These are phyloP conservation scores for Tragelaphus buxtoni DNA, from an alignment of 2,113 vertebrate genomes.

Conservation along the genomic window DNA sequence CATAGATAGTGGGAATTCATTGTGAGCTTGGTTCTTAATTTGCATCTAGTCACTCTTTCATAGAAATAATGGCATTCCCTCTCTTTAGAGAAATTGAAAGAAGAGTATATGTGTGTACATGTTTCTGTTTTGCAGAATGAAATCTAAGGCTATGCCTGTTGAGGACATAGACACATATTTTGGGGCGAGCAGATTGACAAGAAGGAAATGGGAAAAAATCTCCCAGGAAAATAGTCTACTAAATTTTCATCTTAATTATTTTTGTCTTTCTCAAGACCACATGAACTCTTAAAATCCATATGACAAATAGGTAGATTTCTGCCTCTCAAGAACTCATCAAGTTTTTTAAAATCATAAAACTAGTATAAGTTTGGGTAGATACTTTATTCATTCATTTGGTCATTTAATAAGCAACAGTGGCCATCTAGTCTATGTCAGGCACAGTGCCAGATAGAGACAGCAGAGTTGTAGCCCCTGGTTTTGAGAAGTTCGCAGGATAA, in stretches of 20 bases:
- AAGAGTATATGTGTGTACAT: not conserved
- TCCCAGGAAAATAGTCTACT: not conserved
- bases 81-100: not conserved
- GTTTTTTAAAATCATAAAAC: not conserved
- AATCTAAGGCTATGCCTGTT: not conserved
- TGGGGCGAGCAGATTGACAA: not conserved
- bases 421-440: not conserved
- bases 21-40: not conserved
- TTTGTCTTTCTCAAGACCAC: not conserved
- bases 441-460: not conserved
- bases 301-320: not conserved
- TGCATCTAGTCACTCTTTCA: not conserved
- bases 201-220: not conserved
- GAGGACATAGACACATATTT: not conserved
- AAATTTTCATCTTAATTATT: conserved; percentile 9
- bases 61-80: not conserved
- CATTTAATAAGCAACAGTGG: not conserved
- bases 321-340: not conserved
- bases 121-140: not conserved
- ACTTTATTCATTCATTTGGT: not conserved
- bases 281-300: not conserved
- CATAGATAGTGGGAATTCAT: not conserved
- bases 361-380: not conserved
- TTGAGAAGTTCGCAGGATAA: not conserved
- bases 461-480: not conserved